Evolutionary conservation across 2,888 invertebrate species (phyloP).

Genomic region (Mellilla xanthometata): DNA sequence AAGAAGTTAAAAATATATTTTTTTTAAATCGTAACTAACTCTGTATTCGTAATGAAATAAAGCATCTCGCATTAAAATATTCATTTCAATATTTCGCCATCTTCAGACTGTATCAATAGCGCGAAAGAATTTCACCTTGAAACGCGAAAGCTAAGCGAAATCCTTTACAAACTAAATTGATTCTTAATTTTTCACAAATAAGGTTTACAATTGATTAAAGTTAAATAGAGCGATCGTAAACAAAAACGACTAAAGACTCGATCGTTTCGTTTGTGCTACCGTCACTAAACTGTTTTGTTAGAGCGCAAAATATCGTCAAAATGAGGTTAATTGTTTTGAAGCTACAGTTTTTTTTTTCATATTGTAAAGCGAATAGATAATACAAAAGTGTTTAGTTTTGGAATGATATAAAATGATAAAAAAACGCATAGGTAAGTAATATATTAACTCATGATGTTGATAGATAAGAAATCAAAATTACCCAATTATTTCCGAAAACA

Average conservation of each 20-base stretch:
- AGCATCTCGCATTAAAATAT: constrained; percentile 22
- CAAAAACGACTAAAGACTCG: constrained; percentile 13
- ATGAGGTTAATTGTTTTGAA: too few relatives aligned
- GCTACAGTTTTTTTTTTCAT: too few relatives aligned
- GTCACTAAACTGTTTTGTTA: constrained; percentile 9
- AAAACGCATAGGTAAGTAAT: too few relatives aligned
- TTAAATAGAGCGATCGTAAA: constrained; percentile 15
- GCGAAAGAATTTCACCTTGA: constrained; percentile 63
- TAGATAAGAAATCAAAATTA: too few relatives aligned
- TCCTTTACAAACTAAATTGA: constrained; percentile 21
- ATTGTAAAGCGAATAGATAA: too few relatives aligned
- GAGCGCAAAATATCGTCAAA: constrained; percentile 2
- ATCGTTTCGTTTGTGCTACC: constrained; percentile 13
- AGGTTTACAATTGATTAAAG: constrained; percentile 6
- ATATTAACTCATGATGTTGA: too few relatives aligned
- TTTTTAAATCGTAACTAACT: too few relatives aligned
- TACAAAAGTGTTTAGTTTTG: too few relatives aligned
- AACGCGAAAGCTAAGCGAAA: constrained; percentile 53
- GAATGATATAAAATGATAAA: too few relatives aligned
- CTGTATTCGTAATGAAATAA: constrained; percentile 8
- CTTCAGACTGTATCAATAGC: constrained; percentile 27
- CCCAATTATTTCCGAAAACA: too few relatives aligned
- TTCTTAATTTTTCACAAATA: constrained; percentile 3
- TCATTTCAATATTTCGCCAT: constrained; percentile 29
- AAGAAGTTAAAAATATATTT: too few relatives aligned